Evolutionary conservation across 2,888 invertebrate species (phyloP).

Genomic region (Ectropis crepuscularia): DNA sequence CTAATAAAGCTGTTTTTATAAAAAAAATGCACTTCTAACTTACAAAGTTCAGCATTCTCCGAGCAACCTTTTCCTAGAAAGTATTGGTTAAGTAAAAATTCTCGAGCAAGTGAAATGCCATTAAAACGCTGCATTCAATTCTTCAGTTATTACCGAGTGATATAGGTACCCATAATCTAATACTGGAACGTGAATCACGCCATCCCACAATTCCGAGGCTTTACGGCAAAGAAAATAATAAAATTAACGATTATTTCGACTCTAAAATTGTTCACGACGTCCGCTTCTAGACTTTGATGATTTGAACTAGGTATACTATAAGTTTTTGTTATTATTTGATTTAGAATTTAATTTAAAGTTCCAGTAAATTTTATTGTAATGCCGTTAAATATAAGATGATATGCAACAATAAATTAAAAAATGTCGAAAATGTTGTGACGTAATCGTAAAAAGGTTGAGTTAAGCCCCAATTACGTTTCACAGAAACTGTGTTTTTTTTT

Average conservation of each 20-base stretch:
- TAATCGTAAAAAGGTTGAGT: too few species aligned
- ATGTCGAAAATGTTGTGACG: too few species aligned
- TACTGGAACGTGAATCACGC: constrained; percentile 58
- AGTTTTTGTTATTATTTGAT: background rate
- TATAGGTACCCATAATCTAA: constrained; percentile 34
- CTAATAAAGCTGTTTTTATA: too few species aligned
- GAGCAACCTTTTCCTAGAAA: too few species aligned
- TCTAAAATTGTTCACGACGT: constrained; percentile 53
- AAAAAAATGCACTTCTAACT: too few species aligned
- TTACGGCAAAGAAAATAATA: constrained; percentile 71
- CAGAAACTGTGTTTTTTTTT: too few species aligned
- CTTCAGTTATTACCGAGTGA: constrained; percentile 26
- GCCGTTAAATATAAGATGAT: too few species aligned
- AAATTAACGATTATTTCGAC: constrained; percentile 67
- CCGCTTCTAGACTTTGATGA: constrained; percentile 32
- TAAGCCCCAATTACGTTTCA: too few species aligned
- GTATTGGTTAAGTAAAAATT: background rate
- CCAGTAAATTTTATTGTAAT: too few species aligned
- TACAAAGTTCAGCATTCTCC: too few species aligned
- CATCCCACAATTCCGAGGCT: constrained; percentile 58
- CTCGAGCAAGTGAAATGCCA: too few species aligned
- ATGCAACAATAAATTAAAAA: too few species aligned
- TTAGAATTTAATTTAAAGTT: background rate
- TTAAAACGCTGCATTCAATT: constrained; percentile 22
- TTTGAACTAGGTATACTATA: constrained; percentile 5